Percentiles rank a stretch among this genome's conserved stretches.
These are phyloP conservation scores for Echinops telfairi DNA, from an alignment of 2,113 vertebrate species.

Conservation along the genomic window DNA sequence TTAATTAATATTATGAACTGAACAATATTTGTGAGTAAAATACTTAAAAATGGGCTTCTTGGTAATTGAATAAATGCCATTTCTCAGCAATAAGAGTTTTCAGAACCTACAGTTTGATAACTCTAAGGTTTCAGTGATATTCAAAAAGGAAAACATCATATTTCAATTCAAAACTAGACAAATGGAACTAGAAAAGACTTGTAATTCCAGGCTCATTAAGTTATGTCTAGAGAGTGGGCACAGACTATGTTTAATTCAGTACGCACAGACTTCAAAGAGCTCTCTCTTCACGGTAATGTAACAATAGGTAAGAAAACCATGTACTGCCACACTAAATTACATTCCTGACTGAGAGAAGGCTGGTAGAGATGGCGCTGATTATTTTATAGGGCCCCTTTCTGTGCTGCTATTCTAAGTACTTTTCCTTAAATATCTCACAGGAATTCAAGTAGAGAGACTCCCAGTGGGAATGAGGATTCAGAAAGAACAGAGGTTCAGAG, in stretches of 20 bases:
- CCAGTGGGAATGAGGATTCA: neutral
- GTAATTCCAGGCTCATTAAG: neutral
- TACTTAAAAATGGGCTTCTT: neutral
- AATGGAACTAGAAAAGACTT: neutral
- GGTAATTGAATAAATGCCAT: neutral
- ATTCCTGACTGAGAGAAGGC: slow-evolving; percentile 14
- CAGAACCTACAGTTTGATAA: neutral
- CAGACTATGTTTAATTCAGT: neutral
- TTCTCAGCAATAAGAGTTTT: neutral
- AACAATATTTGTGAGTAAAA: neutral
- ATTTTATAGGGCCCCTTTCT: neutral
- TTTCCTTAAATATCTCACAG: neutral
- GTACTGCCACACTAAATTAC: neutral
- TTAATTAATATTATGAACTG: neutral
- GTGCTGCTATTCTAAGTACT: neutral
- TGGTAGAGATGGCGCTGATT: neutral
- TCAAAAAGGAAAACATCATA: slow-evolving; percentile 13
- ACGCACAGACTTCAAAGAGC: neutral
- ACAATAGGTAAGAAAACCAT: neutral
- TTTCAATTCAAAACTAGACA: slow-evolving; percentile 1
- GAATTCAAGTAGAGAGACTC: slow-evolving; percentile 1
- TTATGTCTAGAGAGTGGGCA: neutral
- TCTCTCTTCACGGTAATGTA: neutral
- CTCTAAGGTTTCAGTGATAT: neutral
- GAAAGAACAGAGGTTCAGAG: neutral